phyloP scores from a whole-genome alignment of 2,888 invertebrate species.

The Mellilla xanthometata region DNA sequence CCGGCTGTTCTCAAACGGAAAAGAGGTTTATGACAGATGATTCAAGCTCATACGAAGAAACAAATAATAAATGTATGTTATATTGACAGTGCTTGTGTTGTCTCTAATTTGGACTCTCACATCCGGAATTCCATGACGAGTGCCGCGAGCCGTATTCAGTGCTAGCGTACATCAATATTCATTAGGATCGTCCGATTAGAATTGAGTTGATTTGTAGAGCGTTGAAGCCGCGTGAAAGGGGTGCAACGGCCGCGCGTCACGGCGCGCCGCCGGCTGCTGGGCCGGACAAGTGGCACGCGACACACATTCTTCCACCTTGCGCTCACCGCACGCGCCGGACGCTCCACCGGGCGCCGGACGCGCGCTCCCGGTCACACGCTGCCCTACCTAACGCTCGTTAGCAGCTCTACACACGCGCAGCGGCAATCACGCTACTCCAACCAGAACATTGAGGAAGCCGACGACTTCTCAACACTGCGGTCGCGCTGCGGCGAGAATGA shows the following conservation, averaged over 20 bases:
- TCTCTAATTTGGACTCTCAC: conserved; percentile 27
- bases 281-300: conserved; percentile 62
- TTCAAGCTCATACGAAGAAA: too few relatives aligned
- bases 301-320: conserved; percentile 77
- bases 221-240: conserved; percentile 76
- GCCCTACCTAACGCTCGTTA: conserved; percentile 30
- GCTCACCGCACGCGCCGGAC: conserved; percentile 62
- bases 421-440: conserved; percentile 1
- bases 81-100: too few relatives aligned
- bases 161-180: conserved; percentile 56
- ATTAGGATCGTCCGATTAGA: conserved; percentile 59
- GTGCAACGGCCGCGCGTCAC: conserved; percentile 74
- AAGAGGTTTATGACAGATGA: background rate
- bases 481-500: conserved; percentile 24
- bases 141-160: conserved; percentile 40
- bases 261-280: conserved; percentile 35
- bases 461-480: conserved; percentile 27
- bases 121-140: conserved; percentile 49
- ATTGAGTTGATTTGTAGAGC: conserved; percentile 77
- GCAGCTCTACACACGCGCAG: conserved; percentile 1
- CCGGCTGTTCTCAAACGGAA: background rate
- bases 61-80: too few relatives aligned
- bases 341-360: conserved; percentile 44
- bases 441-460: conserved; percentile 23
- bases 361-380: conserved; percentile 37